Evolutionary conservation across 2,797 vertebrate species (phyloP).

Genomic region (Bufotes viridis): DNA sequence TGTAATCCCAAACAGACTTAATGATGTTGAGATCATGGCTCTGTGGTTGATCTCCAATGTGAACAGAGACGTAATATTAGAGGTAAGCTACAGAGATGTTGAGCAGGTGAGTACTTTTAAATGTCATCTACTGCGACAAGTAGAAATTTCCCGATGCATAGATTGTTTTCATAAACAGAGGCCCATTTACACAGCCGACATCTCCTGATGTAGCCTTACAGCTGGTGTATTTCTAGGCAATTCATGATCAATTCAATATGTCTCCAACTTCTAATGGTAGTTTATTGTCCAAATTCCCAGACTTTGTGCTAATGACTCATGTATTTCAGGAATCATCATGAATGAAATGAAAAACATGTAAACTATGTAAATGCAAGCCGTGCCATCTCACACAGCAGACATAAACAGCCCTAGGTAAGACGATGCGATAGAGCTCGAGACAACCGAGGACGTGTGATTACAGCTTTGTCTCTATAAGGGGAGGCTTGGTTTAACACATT

Average conservation of each 20-base stretch:
- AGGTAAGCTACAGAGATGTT: background rate
- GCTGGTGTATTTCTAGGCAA: background rate
- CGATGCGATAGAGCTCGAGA: slow-evolving; percentile 5
- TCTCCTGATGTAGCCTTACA: background rate
- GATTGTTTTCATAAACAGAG: background rate
- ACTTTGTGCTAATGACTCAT: background rate
- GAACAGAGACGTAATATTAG: background rate
- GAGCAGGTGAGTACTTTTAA: background rate
- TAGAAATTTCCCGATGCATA: background rate
- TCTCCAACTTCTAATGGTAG: background rate
- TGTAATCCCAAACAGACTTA: no score
- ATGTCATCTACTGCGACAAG: background rate
- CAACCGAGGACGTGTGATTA: background rate
- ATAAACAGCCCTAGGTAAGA: slow-evolving; percentile 24
- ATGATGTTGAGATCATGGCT: no score
- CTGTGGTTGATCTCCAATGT: background rate
- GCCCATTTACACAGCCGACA: background rate
- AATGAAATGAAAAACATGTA: slow-evolving; percentile 14
- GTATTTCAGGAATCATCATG: background rate
- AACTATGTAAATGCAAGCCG: slow-evolving; percentile 6
- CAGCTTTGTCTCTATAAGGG: slow-evolving; percentile 10
- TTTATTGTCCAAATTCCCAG: background rate
- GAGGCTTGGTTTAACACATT: background rate
- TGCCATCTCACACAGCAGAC: background rate
- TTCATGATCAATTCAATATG: background rate